Evolutionary conservation across 2,888 invertebrate species (phyloP).

Genomic region (Mythimna loreyi): DNA sequence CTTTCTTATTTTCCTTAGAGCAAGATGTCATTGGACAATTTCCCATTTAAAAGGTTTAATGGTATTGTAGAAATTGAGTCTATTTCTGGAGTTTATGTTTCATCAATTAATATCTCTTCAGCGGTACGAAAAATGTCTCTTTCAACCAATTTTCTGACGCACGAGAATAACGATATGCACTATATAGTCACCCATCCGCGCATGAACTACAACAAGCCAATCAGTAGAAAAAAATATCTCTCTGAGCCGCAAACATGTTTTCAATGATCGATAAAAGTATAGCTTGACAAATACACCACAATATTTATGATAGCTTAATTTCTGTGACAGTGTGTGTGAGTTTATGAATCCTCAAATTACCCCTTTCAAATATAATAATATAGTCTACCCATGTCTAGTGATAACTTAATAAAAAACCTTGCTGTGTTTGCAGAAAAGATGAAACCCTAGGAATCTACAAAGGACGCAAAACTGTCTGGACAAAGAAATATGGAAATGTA

Average conservation of each 20-base stretch:
- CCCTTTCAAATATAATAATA: not conserved
- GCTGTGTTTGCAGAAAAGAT: constrained; percentile 42
- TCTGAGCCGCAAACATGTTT: too few relatives aligned
- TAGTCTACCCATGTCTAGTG: constrained; percentile 12
- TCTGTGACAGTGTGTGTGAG: not conserved
- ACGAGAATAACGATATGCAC: too few relatives aligned
- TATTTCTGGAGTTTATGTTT: too few relatives aligned
- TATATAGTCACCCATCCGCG: too few relatives aligned
- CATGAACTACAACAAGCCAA: too few relatives aligned
- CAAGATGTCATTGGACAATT: too few relatives aligned
- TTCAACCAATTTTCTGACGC: too few relatives aligned
- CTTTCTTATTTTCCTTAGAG: too few relatives aligned
- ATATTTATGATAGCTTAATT: not conserved
- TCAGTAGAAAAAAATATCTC: too few relatives aligned
- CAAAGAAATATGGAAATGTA: constrained; percentile 48
- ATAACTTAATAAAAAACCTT: constrained; percentile 39
- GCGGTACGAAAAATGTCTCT: too few relatives aligned
- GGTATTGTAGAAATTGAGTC: not conserved
- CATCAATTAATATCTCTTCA: not conserved
- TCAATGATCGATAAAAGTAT: too few relatives aligned
- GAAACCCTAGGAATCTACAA: constrained; percentile 13
- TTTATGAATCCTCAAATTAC: not conserved
- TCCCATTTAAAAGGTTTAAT: too few relatives aligned
- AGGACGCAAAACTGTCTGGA: constrained; percentile 35
- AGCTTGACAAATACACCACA: not conserved